Evolutionary conservation across 2,113 vertebrate genomes (phyloP), one percentile per base, ranked within the genome.

Genomic region (Urocitellus parryii): DNA sequence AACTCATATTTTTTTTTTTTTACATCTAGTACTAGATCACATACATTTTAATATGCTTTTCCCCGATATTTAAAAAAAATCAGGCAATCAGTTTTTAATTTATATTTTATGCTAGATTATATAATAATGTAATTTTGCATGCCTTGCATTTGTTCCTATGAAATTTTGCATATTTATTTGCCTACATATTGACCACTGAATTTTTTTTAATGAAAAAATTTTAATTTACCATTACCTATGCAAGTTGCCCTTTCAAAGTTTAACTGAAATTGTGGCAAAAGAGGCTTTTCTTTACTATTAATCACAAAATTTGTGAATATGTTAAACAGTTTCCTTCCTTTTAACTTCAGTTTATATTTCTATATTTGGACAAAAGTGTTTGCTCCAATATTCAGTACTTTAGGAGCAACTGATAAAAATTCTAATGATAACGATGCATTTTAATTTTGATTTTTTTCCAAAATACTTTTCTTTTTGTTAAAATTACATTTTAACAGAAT

Each of bases 221-320:
- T 58, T 58, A 22, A 58, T 22, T 97, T 25, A 86, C 56, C 91
- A 56, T 76, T 94, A 91, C 32, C 25, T 89, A 61, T 85, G 83
- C 18, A 97, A 96, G 45, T 94, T 97, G 83, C 88, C 94, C 95
- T 97, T 96, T 96, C 93, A 96, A 98, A 95, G 72, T 90, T 97
- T 97, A 97, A 24, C 92, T 97, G 97, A 97, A 94, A 79, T 77
- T 96, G 67, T 70, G 96, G 51, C 0, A 81, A 95, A 97, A 98
- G 94, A 98, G 83, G 68, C 78, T 96, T 96, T 98, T 98, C 96
- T 96, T 97, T 91, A 97, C 97, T 98, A 96, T 97, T 98, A 97
- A 90, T 98, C 96, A 97, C 94, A 98, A 98, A 98, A 97, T 98
- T 97, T 98, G 98, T 98, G 91, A 97, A 73, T 96, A 98, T 98